Evolutionary conservation across 1,140 invertebrate genomes (phyloP).

Genomic region (Eueides isabella): DNA sequence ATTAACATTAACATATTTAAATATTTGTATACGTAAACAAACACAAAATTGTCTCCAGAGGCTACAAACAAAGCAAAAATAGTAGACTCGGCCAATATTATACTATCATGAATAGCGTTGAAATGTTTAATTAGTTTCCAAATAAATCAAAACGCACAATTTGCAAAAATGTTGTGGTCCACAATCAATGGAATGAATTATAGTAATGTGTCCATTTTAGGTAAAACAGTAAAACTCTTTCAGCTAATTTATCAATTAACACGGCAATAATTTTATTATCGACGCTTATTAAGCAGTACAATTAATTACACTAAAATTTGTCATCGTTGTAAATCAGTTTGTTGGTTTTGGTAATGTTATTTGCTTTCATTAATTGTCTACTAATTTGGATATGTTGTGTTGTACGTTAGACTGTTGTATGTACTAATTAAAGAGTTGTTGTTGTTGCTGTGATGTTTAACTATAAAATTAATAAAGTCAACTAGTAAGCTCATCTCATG

Average conservation of each 20-base stretch:
- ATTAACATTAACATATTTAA: background rate
- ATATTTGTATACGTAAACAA: background rate
- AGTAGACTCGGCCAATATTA: background rate
- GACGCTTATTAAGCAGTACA: conserved; percentile 34
- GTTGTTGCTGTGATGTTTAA: background rate
- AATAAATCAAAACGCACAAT: conserved; percentile 27
- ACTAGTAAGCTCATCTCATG: background rate
- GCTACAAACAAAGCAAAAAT: background rate
- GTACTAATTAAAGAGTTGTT: background rate
- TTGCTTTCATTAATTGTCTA: conserved; percentile 28
- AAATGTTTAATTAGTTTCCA: conserved; percentile 26
- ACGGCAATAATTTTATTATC: conserved; percentile 33
- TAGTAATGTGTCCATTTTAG: conserved; percentile 35
- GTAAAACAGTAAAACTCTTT: conserved; percentile 35
- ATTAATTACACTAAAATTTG: conserved; percentile 37
- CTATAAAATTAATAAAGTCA: background rate
- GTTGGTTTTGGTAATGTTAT: conserved; percentile 39
- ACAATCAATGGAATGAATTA: conserved; percentile 32
- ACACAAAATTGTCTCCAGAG: background rate
- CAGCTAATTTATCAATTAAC: conserved; percentile 35
- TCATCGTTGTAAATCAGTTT: conserved; percentile 36
- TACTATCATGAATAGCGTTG: background rate
- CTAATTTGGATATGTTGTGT: conserved; percentile 15
- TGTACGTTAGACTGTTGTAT: conserved; percentile 6
- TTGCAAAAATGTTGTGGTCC: conserved; percentile 34